These are phyloP conservation scores for Castor canadensis DNA, from an alignment of 2,113 vertebrate genomes.

Conservation along the genomic window DNA sequence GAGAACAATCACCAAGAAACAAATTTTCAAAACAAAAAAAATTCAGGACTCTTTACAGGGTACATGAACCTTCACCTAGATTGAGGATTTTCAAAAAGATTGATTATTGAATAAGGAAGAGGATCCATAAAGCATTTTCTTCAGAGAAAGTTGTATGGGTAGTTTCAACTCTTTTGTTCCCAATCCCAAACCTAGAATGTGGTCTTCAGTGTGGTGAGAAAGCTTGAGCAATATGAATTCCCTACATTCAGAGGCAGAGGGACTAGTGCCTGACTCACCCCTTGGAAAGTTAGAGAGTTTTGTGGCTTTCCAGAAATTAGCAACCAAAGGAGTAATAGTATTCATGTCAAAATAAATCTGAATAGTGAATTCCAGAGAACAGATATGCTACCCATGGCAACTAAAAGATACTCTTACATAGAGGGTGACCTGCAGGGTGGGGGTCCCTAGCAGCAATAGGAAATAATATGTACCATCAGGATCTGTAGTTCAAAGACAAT, in stretches of 20 bases:
- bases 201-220: not conserved
- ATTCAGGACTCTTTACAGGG: not conserved
- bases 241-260: not conserved
- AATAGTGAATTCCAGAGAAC: not conserved
- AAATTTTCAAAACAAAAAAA: constrained; percentile 35
- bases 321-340: not conserved
- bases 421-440: not conserved
- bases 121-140: not conserved
- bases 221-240: not conserved
- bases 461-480: not conserved
- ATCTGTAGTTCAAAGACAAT: not conserved
- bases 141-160: not conserved
- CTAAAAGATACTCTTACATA: not conserved
- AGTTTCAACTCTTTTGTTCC: not conserved
- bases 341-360: not conserved
- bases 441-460: not conserved
- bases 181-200: not conserved
- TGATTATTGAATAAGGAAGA: not conserved
- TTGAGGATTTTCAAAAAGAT: not conserved
- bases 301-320: not conserved
- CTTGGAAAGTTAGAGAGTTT: not conserved
- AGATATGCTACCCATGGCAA: not conserved
- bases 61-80: not conserved
- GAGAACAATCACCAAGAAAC: not conserved
- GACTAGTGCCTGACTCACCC: not conserved